Conservation (phyloP, 2,113 vertebrate genomes). For the Microcebus murinus region DNA sequence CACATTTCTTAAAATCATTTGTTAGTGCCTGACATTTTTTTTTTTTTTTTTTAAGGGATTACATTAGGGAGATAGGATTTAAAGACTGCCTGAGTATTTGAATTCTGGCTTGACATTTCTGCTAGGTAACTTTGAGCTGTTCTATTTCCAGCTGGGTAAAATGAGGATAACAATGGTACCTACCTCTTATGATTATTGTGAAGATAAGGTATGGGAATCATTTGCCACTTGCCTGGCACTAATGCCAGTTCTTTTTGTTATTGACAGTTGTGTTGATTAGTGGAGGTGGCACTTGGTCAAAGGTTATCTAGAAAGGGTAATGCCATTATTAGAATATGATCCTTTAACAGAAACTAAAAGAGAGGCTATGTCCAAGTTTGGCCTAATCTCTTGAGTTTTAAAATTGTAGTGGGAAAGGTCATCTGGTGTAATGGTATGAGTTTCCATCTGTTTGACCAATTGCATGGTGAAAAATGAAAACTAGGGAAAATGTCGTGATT, state of each 20-base stretch:
- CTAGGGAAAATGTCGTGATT: background rate
- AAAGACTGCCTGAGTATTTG: background rate
- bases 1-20: background rate
- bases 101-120: background rate
- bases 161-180: background rate
- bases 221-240: background rate
- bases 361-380: background rate
- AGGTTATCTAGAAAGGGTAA: background rate
- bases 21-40: background rate
- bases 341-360: background rate
- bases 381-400: background rate
- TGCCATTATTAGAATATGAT: background rate
- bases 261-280: background rate
- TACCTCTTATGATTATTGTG: background rate
- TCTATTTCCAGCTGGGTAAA: background rate
- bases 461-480: background rate
- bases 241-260: background rate
- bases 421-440: background rate
- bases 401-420: background rate
- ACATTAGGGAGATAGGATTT: background rate
- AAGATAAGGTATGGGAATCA: background rate
- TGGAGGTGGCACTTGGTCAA: background rate
- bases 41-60: background rate
- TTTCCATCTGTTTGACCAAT: background rate
- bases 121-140: background rate